These are phyloP conservation scores for Ladona fulva DNA, from an alignment of 1,140 invertebrate genomes.

Conservation along the genomic window DNA sequence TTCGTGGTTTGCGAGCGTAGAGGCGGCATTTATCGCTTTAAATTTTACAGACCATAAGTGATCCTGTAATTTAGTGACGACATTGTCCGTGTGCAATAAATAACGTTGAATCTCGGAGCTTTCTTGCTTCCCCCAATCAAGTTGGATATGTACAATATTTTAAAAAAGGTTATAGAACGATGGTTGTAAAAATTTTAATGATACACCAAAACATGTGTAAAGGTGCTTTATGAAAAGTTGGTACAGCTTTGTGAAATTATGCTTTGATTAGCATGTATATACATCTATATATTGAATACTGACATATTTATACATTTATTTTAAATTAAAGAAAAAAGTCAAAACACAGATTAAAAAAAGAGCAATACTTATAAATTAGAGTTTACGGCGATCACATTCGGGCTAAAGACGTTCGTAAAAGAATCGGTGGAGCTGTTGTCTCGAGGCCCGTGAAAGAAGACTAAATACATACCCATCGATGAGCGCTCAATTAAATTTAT, in stretches of 20 bases:
- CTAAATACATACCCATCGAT: background rate
- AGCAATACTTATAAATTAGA: background rate
- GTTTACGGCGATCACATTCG: background rate
- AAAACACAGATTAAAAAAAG: background rate
- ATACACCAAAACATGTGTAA: background rate
- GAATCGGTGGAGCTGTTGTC: background rate
- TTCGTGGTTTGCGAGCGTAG: constrained; percentile 2
- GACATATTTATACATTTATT: constrained; percentile 11
- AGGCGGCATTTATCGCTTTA: background rate
- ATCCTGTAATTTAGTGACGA: background rate
- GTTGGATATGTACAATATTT: constrained; percentile 7
- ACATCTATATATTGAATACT: constrained; percentile 10
- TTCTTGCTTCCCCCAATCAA: background rate
- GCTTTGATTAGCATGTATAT: constrained; percentile 10
- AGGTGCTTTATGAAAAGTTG: background rate
- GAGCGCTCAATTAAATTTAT: background rate
- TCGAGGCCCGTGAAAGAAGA: background rate
- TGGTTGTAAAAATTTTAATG: background rate
- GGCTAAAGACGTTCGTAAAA: background rate
- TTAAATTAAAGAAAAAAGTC: constrained; percentile 11
- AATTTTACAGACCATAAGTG: background rate
- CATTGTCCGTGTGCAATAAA: background rate
- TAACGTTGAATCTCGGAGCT: background rate
- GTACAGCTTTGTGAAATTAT: constrained; percentile 10
- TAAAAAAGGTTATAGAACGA: background rate